Percentiles rank a stretch among this genome's conserved stretches.
These are phyloP conservation scores for Lysiphlebus fabarum DNA, from an alignment of 1,140 invertebrate species.

Conservation along the genomic window DNA sequence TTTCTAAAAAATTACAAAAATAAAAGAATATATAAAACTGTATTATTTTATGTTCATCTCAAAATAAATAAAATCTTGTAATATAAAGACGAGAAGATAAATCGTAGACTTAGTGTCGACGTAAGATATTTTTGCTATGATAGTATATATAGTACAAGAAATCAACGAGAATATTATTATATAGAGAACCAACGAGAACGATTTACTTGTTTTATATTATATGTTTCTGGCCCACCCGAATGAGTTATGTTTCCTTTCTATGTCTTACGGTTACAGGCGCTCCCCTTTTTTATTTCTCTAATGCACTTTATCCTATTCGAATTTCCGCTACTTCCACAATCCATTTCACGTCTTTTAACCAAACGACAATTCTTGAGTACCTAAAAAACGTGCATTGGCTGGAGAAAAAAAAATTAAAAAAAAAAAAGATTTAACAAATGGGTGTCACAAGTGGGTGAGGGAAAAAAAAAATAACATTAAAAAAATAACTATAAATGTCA, in stretches of 20 bases:
- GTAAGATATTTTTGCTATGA: no score
- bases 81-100: no score
- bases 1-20: no score
- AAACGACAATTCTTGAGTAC: not conserved
- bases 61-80: no score
- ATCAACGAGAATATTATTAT: no score
- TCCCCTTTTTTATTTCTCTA: constrained; percentile 10
- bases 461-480: constrained; percentile 12
- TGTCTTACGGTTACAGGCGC: constrained; percentile 16
- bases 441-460: constrained; percentile 5
- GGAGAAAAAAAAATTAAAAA: constrained; percentile 12
- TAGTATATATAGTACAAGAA: no score
- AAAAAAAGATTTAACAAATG: constrained; percentile 16
- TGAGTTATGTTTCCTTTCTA: constrained; percentile 28
- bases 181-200: no score
- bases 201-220: no score
- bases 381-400: not conserved
- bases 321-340: constrained; percentile 11
- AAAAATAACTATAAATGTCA: no score
- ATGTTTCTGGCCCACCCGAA: not conserved
- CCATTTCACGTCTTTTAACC: constrained; percentile 15
- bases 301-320: constrained; percentile 17
- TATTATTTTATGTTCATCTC: no score
- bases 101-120: no score
- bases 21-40: no score